Percentiles rank a stretch among this genome's conserved stretches.
Evolutionary conservation across 2,797 vertebrate genomes (phyloP).

Genomic region (Synanceia verrucosa): DNA sequence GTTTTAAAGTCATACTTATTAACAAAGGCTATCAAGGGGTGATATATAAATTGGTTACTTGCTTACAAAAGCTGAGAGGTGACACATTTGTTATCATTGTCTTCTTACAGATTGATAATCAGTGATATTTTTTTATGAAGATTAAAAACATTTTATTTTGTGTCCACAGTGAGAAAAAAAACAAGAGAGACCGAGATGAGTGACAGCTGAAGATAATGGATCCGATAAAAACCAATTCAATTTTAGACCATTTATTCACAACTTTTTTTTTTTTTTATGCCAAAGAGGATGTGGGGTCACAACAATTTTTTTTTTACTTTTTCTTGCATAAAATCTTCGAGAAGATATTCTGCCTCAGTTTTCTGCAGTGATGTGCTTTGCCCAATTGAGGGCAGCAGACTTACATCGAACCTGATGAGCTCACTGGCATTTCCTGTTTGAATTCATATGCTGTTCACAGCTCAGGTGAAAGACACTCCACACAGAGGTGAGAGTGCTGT

Average conservation of each 20-base stretch:
- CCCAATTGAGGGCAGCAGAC: slow-evolving; percentile 70
- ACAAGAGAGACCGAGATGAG: neutral
- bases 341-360: neutral
- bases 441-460: slow-evolving; percentile 3
- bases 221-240: neutral
- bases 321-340: neutral
- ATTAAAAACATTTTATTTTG: too few species aligned
- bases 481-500: slow-evolving; percentile 13
- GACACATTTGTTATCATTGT: too few species aligned
- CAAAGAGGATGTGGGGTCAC: accelerated
- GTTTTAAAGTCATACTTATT: neutral
- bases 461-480: slow-evolving; percentile 22
- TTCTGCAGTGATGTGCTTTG: slow-evolving; percentile 25
- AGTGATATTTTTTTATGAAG: too few species aligned
- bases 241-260: neutral
- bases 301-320: neutral
- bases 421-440: neutral
- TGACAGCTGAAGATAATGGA: neutral
- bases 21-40: neutral
- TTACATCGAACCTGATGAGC: slow-evolving; percentile 9
- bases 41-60: neutral
- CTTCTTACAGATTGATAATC: too few species aligned
- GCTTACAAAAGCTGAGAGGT: too few species aligned
- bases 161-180: neutral
- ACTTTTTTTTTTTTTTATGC: too few species aligned